phyloP scores from a whole-genome alignment of 1,140 invertebrate genomes.

The Hydropsyche tenuis region DNA sequence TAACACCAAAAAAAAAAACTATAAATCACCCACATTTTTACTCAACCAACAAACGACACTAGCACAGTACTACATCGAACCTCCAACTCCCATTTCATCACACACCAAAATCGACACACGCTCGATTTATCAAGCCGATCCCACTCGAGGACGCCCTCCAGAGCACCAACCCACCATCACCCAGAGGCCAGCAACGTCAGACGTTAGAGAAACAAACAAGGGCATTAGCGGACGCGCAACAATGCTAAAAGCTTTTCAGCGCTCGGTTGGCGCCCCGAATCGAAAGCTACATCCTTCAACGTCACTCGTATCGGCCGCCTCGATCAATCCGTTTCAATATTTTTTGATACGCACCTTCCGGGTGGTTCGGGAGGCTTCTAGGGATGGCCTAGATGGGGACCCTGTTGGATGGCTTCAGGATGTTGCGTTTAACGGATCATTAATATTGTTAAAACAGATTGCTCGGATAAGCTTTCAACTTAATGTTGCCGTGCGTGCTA shows the following conservation, averaged over 20 bases:
- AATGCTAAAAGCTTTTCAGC: constrained; percentile 46
- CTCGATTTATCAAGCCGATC: too few relatives aligned
- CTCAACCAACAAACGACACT: too few relatives aligned
- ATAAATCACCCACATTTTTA: too few relatives aligned
- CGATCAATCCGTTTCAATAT: constrained; percentile 44
- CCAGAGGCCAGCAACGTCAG: too few relatives aligned
- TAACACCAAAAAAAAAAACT: too few relatives aligned
- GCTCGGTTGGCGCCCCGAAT: constrained; percentile 9
- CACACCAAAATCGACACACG: too few relatives aligned
- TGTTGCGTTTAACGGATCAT: constrained; percentile 37
- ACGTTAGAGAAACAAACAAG: constrained; percentile 37
- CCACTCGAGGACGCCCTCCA: too few relatives aligned
- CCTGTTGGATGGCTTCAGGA: constrained; percentile 28
- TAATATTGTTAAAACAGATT: constrained; percentile 39
- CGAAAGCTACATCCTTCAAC: constrained; percentile 46
- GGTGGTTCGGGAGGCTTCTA: constrained; percentile 1
- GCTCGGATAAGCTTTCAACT: constrained; percentile 32
- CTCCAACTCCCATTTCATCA: too few relatives aligned
- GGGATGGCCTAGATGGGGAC: constrained; percentile 17
- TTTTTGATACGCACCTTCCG: constrained; percentile 32
- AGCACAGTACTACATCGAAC: too few relatives aligned
- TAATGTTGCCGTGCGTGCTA: constrained; percentile 21
- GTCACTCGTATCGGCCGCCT: constrained; percentile 34
- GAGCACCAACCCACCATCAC: too few relatives aligned
- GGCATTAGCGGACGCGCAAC: constrained; percentile 37